Evolutionary conservation across 2,113 vertebrate genomes (phyloP).

Genomic region (Mesocricetus auratus): DNA sequence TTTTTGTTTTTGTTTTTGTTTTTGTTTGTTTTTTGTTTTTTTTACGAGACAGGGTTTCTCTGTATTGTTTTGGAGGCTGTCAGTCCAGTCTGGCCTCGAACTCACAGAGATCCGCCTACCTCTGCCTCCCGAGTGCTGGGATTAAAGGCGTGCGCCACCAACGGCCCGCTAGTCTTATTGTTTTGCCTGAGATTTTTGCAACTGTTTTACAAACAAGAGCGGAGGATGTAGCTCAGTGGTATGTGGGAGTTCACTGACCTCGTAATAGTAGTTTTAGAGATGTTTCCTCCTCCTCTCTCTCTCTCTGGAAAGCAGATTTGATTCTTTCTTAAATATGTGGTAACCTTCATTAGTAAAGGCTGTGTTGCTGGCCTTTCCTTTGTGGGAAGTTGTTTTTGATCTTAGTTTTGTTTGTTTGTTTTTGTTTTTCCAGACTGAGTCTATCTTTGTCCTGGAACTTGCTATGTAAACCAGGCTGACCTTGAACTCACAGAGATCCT

Average conservation of each 20-base stretch:
- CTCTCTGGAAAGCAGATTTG: neutral
- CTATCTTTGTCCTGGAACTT: neutral
- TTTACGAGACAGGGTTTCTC: too few species aligned
- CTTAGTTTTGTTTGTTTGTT: neutral
- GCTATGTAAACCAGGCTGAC: neutral
- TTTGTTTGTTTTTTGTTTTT: too few species aligned
- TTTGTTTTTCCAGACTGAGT: neutral
- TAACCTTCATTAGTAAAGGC: neutral
- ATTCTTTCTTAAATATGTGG: neutral
- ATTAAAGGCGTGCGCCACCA: too few species aligned
- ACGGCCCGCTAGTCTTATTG: slow-evolving; percentile 8
- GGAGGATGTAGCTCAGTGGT: neutral
- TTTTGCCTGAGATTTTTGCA: neutral
- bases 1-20: too few species aligned
- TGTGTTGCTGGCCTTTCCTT: neutral
- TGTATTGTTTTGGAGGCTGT: too few species aligned
- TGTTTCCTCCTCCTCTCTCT: neutral
- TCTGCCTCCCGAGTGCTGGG: too few species aligned
- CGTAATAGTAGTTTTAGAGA: neutral
- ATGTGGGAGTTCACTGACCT: neutral
- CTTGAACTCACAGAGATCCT: neutral
- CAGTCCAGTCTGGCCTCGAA: too few species aligned
- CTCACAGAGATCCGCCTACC: too few species aligned
- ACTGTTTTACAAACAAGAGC: neutral
- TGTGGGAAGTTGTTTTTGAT: neutral